A percentile compares a stretch with the other conserved stretches of the same genome.
Evolutionary conservation across 2,113 vertebrate genomes (phyloP).

Genomic region (Trichomycterus rosablanca): DNA sequence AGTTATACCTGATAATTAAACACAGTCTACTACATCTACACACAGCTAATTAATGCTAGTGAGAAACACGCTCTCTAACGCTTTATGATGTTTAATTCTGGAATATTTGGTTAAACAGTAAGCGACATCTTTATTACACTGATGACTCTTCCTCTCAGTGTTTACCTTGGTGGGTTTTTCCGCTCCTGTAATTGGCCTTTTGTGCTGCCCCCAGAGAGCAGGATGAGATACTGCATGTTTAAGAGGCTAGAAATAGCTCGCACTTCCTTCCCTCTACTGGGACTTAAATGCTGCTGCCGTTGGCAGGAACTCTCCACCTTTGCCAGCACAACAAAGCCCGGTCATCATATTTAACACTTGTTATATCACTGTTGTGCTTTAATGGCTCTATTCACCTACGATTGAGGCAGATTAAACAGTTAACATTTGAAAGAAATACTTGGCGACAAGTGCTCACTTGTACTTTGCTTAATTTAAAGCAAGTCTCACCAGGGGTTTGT

Average conservation of each 20-base stretch:
- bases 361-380: neutral
- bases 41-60: constrained; percentile 19
- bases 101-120: no score
- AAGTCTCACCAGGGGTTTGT: no score
- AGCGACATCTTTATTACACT: constrained; percentile 56
- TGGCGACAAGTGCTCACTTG: no score
- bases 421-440: no score
- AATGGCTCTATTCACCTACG: no score
- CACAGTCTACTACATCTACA: no score
- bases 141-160: constrained; percentile 46
- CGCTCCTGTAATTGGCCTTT: constrained; percentile 66
- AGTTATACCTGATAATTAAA: constrained; percentile 26
- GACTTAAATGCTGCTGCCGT: constrained; percentile 17
- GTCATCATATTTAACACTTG: neutral
- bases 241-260: constrained; percentile 62
- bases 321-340: neutral
- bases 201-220: constrained; percentile 59
- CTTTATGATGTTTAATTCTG: no score
- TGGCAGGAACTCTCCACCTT: constrained; percentile 7
- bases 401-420: no score
- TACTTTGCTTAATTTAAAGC: no score
- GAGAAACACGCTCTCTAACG: no score
- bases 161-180: constrained; percentile 66
- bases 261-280: constrained; percentile 61
- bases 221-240: constrained; percentile 62